A percentile compares a stretch with the other conserved stretches of the same genome.
These are phyloP conservation scores for Centropyge bicolor DNA, from an alignment of 2,797 vertebrate species.

Conservation along the genomic window DNA sequence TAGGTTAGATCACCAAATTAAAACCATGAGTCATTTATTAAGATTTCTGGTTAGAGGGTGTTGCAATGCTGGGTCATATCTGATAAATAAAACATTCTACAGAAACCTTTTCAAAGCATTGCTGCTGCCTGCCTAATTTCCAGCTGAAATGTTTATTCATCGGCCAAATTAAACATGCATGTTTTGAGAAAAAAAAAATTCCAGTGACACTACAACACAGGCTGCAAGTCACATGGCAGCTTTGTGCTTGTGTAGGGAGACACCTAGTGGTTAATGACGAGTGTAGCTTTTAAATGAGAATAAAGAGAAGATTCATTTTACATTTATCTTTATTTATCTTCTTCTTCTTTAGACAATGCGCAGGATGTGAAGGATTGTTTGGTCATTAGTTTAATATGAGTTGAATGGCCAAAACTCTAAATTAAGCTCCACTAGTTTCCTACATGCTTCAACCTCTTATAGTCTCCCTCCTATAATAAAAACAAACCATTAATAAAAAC, in stretches of 20 bases:
- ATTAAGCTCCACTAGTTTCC: neutral
- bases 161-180: conserved; percentile 71
- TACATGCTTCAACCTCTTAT: too few relatives aligned
- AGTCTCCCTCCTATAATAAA: neutral
- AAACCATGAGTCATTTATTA: conserved; percentile 65
- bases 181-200: conserved; percentile 50
- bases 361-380: conserved; percentile 3
- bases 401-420: neutral
- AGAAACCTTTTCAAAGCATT: conserved; percentile 71
- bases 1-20: conserved; percentile 57
- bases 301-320: neutral
- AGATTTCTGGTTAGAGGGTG: conserved; percentile 58
- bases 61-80: conserved; percentile 55
- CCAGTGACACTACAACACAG: conserved; percentile 21
- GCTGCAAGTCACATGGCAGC: neutral
- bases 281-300: neutral
- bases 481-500: neutral
- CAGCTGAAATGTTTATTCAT: conserved; percentile 77
- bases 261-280: conserved; percentile 70
- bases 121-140: conserved; percentile 70
- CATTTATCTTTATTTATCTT: too few relatives aligned
- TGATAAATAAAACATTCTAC: conserved; percentile 77
- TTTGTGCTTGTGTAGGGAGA: conserved; percentile 78
- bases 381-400: too few relatives aligned
- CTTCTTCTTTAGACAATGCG: neutral